A percentile compares a stretch with the other conserved stretches of the same genome.
Evolutionary conservation across 2,113 vertebrate genomes (phyloP).

Genomic region (Mystacornis crossleyi): DNA sequence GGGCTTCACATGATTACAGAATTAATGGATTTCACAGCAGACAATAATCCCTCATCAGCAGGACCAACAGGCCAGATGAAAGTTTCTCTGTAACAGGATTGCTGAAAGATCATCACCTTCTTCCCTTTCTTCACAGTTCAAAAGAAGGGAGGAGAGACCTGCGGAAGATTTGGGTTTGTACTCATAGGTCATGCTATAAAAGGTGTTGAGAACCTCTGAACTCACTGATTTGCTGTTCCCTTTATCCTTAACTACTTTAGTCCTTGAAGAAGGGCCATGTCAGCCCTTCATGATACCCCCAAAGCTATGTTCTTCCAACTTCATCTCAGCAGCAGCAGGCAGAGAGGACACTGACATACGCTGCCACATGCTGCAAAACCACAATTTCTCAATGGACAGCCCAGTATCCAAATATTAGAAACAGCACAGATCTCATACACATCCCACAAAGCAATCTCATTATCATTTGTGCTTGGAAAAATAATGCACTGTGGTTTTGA

Average conservation of each 20-base stretch:
- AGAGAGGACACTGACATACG: fast-evolving
- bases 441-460: not conserved
- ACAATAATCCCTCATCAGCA: not conserved
- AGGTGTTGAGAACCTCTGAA: not conserved
- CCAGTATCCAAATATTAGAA: not conserved
- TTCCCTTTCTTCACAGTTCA: not conserved
- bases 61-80: constrained; percentile 1
- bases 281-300: not conserved
- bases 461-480: not conserved
- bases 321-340: not conserved
- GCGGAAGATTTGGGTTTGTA: not conserved
- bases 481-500: not conserved
- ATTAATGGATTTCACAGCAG: constrained; percentile 19
- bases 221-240: not conserved
- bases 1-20: not conserved
- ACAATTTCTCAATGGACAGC: not conserved
- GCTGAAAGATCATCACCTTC: not conserved
- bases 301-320: not conserved
- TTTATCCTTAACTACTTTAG: not conserved
- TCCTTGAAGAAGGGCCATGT: not conserved
- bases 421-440: not conserved
- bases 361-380: not conserved
- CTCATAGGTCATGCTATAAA: not conserved
- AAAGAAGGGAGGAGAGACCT: not conserved
- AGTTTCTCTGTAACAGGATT: constrained; percentile 29